Evolutionary conservation across 2,888 invertebrate species (phyloP).

Genomic region (Nesidiocoris tenuis): DNA sequence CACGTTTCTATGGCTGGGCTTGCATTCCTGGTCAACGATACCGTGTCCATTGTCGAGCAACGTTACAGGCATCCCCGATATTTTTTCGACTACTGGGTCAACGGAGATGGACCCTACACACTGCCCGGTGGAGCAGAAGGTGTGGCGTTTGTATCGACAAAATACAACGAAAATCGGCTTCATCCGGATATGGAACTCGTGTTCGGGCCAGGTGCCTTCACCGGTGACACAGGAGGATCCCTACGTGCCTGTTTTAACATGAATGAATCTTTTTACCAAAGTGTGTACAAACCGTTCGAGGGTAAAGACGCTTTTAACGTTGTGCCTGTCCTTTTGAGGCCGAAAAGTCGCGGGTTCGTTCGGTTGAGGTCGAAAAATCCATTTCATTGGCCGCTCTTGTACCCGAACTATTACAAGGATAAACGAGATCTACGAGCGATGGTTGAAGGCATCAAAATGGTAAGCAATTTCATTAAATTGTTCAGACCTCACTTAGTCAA

Average conservation of each 20-base stretch:
- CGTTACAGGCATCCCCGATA: slow-evolving; percentile 52
- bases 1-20: slow-evolving; percentile 55
- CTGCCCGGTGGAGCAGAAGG: slow-evolving; percentile 57
- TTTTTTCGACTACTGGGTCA: slow-evolving; percentile 54
- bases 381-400: slow-evolving; percentile 62
- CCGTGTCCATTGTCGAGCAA: slow-evolving; percentile 51
- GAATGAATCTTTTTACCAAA: slow-evolving; percentile 55
- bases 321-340: slow-evolving; percentile 70
- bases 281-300: slow-evolving; percentile 56
- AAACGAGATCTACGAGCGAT: slow-evolving; percentile 54
- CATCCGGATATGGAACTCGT: slow-evolving; percentile 58
- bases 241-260: slow-evolving; percentile 54
- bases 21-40: slow-evolving; percentile 53
- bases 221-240: slow-evolving; percentile 57
- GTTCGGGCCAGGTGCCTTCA: slow-evolving; percentile 58
- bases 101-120: slow-evolving; percentile 54
- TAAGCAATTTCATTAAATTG: slow-evolving; percentile 46
- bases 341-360: slow-evolving; percentile 69
- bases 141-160: slow-evolving; percentile 56
- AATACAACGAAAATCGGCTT: slow-evolving; percentile 54
- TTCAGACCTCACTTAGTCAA: too few relatives aligned
- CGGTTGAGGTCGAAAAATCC: slow-evolving; percentile 60
- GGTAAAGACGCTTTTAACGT: slow-evolving; percentile 58
- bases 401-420: slow-evolving; percentile 77
- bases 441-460: slow-evolving; percentile 60